Evolutionary conservation across 2,797 vertebrate genomes (phyloP).

Genomic region (Meriones psammophilus): DNA sequence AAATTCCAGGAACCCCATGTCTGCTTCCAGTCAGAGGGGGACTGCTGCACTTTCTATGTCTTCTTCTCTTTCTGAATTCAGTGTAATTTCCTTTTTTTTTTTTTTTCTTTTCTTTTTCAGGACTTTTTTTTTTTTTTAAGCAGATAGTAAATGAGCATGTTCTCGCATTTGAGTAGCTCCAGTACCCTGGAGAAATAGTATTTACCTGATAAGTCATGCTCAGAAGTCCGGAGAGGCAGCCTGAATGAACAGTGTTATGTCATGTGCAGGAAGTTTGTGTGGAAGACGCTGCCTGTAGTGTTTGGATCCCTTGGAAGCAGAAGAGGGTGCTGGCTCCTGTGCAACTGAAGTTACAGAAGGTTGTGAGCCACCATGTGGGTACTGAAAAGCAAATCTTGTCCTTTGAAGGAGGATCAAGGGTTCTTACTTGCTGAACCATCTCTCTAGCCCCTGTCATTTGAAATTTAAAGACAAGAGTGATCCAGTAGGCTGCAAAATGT

Average conservation of each 20-base stretch:
- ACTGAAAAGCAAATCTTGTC: not conserved
- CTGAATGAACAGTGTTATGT: not conserved
- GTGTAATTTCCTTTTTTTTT: not conserved
- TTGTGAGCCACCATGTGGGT: not conserved
- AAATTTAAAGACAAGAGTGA: conserved; percentile 9
- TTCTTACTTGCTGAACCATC: too few relatives aligned
- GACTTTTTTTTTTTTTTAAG: not conserved
- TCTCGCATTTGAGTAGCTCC: not conserved
- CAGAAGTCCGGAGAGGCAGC: not conserved
- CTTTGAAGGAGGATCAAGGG: too few relatives aligned
- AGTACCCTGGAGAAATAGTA: not conserved
- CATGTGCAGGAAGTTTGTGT: not conserved
- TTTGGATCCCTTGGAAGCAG: too few relatives aligned
- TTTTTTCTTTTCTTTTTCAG: not conserved
- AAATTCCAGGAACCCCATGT: not conserved
- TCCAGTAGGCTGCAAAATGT: not conserved
- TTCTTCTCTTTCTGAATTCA: not conserved
- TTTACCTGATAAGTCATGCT: not conserved
- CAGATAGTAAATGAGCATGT: not conserved
- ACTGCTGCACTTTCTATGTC: not conserved
- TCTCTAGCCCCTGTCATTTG: not conserved
- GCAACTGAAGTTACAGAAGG: not conserved
- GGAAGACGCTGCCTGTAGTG: not conserved
- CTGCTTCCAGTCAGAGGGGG: not conserved
- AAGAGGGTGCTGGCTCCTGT: too few relatives aligned